phyloP scores from a whole-genome alignment of 35 echinoderm and acorn worm genomes.

The Ophiothrix spiculata region DNA sequence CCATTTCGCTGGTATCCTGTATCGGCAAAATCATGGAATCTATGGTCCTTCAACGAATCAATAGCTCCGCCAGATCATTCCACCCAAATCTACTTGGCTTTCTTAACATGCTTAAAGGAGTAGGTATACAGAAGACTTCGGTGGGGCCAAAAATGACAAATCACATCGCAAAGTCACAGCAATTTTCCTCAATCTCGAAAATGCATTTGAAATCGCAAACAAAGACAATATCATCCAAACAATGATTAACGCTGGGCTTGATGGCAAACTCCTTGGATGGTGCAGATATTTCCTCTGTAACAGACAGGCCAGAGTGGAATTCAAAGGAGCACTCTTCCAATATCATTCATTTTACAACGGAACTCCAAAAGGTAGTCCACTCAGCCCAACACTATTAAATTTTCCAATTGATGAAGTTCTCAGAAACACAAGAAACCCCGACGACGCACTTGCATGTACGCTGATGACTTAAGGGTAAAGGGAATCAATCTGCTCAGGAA shows the following conservation, averaged over 20 bases:
- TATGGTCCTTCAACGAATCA: conserved; percentile 28
- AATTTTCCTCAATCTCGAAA: conserved; percentile 20
- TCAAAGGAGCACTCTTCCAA: background rate
- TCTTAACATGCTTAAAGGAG: background rate
- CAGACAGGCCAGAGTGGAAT: conserved; percentile 15
- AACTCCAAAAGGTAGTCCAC: conserved; percentile 20
- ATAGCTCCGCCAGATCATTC: background rate
- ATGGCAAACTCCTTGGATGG: conserved; percentile 14
- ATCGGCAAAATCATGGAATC: conserved; percentile 19
- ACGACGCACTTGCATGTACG: background rate
- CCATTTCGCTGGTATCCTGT: conserved; percentile 17
- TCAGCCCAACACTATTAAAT: conserved; percentile 30
- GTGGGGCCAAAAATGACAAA: background rate
- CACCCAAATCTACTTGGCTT: conserved; percentile 15
- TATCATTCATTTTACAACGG: conserved; percentile 4
- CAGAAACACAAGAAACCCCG: background rate
- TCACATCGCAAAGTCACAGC: background rate
- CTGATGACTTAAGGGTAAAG: conserved; percentile 20
- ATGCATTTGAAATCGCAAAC: conserved; percentile 25
- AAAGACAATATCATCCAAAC: conserved; percentile 19
- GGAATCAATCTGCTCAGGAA: too few relatives aligned
- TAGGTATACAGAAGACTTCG: conserved; percentile 24
- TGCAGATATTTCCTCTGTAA: conserved; percentile 1
- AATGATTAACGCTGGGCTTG: conserved; percentile 22
- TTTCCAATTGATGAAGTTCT: conserved; percentile 13